Evolutionary conservation across 2,888 invertebrate genomes (phyloP).

Genomic region (Pseudococcus longispinus): DNA sequence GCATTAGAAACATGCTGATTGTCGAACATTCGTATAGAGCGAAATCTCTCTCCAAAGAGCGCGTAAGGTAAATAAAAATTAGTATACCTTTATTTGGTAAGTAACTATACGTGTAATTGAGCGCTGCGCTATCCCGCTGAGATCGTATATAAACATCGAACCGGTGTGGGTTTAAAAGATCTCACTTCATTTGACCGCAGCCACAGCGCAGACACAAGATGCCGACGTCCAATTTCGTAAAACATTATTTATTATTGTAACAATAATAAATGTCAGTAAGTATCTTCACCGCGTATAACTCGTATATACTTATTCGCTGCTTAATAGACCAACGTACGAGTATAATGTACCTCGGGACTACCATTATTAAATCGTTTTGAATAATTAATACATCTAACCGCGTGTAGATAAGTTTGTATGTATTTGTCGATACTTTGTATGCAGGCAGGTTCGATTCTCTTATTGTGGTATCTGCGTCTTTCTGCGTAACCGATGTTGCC

Average conservation of each 20-base stretch:
- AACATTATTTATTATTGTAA: constrained; percentile 52
- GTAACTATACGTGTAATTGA: constrained; percentile 46
- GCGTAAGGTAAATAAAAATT: constrained; percentile 42
- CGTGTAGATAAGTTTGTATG: not conserved
- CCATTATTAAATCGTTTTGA: constrained; percentile 25
- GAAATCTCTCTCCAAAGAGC: not conserved
- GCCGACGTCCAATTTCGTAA: constrained; percentile 51
- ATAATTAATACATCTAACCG: constrained; percentile 30
- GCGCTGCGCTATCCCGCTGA: constrained; percentile 25
- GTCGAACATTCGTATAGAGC: not conserved
- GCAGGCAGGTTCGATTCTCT: no score
- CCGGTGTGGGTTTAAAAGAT: constrained; percentile 49
- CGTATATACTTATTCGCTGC: constrained; percentile 14
- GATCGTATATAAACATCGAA: constrained; percentile 44
- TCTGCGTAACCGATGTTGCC: not conserved
- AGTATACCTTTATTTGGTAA: constrained; percentile 52
- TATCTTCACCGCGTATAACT: not conserved
- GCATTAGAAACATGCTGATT: not conserved
- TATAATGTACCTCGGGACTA: not conserved
- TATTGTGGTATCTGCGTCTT: not conserved
- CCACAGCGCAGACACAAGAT: constrained; percentile 20
- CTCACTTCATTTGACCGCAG: constrained; percentile 44
- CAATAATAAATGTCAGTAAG: constrained; percentile 49
- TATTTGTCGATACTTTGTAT: not conserved
- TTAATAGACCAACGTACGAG: not conserved